Evolutionary conservation across 2,888 invertebrate genomes (phyloP).

Genomic region (Emmelina monodactyla): DNA sequence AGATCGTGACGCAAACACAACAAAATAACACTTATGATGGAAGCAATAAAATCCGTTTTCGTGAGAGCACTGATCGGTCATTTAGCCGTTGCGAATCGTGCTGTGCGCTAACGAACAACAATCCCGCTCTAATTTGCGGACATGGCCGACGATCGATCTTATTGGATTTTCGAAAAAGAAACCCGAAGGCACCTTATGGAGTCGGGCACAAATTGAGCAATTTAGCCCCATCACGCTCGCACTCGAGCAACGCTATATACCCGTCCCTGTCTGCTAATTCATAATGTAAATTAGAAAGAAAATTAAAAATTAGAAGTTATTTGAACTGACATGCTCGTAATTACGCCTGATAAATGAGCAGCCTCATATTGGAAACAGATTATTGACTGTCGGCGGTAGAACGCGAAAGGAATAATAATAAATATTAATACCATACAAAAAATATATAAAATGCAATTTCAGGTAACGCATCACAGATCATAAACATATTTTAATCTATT

Average conservation of each 20-base stretch:
- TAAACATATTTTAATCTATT: no score
- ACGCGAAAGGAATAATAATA: no score
- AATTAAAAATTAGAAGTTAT: slow-evolving; percentile 25
- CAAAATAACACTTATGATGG: slow-evolving; percentile 15
- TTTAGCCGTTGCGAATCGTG: slow-evolving; percentile 23
- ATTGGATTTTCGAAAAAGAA: slow-evolving; percentile 61
- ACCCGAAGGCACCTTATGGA: slow-evolving; percentile 45
- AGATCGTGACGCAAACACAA: slow-evolving; percentile 35
- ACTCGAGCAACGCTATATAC: slow-evolving; percentile 19
- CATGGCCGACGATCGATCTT: slow-evolving; percentile 63
- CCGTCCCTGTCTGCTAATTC: slow-evolving; percentile 33
- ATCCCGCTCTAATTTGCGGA: slow-evolving; percentile 64
- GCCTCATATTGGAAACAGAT: no score
- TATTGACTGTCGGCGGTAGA: no score
- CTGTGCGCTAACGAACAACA: slow-evolving; percentile 50
- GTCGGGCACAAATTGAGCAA: slow-evolving; percentile 61
- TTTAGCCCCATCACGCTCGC: slow-evolving; percentile 45
- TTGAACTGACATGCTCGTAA: background rate
- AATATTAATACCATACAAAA: no score
- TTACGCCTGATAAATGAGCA: no score
- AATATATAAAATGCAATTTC: no score
- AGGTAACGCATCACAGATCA: no score
- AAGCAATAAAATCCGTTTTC: slow-evolving; percentile 19
- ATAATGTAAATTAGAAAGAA: slow-evolving; percentile 34
- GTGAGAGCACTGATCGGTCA: slow-evolving; percentile 14